Percentiles rank a stretch among this genome's conserved stretches.
phyloP scores from a whole-genome alignment of 2,888 invertebrate genomes.

The Seira musarum region DNA sequence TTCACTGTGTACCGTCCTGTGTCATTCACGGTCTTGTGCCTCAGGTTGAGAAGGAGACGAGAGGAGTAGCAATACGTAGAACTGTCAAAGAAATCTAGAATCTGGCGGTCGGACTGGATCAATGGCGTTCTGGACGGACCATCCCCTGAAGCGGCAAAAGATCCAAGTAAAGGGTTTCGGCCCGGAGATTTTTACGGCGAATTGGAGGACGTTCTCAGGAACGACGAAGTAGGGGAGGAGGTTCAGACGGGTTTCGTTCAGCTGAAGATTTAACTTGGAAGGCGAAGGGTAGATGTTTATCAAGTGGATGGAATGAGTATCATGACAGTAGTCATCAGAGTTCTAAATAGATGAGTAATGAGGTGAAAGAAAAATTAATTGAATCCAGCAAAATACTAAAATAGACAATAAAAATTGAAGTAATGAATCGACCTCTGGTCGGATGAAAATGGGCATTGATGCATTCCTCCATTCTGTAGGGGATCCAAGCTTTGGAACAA shows the following conservation, averaged over 20 bases:
- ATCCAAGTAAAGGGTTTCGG: constrained; percentile 59
- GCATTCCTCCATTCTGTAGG: constrained; percentile 58
- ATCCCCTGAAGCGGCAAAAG: constrained; percentile 48
- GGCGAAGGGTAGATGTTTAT: constrained; percentile 60
- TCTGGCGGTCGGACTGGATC: constrained; percentile 57
- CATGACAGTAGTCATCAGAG: constrained; percentile 50
- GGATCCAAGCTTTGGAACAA: constrained; percentile 51
- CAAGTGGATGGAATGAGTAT: constrained; percentile 51
- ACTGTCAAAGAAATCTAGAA: constrained; percentile 54
- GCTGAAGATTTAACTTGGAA: constrained; percentile 42
- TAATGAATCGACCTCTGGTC: constrained; percentile 60
- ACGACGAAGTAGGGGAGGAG: constrained; percentile 53
- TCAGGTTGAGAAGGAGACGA: constrained; percentile 55
- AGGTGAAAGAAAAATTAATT: no score
- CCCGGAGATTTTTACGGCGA: constrained; percentile 56
- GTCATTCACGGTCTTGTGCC: constrained; percentile 57
- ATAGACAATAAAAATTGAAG: no score
- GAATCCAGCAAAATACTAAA: no score
- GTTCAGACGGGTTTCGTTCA: constrained; percentile 50
- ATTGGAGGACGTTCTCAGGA: constrained; percentile 54
- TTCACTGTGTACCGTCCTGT: constrained; percentile 58
- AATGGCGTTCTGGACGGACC: constrained; percentile 61
- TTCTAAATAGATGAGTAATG: constrained; percentile 8
- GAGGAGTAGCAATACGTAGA: constrained; percentile 60
- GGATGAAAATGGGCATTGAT: constrained; percentile 60